These are phyloP conservation scores for Hycleus cichorii DNA, from an alignment of 1,140 invertebrate genomes.

Conservation along the genomic window DNA sequence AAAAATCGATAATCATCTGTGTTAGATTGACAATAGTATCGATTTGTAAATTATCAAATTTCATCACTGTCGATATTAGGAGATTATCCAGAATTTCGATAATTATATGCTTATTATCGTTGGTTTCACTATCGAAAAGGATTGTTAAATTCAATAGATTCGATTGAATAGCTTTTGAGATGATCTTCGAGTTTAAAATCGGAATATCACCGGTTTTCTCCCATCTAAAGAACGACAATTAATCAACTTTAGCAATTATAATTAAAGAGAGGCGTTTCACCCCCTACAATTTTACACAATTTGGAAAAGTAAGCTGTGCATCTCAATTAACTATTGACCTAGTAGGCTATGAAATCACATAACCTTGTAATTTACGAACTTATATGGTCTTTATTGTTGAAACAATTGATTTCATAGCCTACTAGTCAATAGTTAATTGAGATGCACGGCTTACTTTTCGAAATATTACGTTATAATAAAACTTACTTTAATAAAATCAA, in stretches of 20 bases:
- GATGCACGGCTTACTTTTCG: no score
- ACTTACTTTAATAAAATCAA: conserved; percentile 43
- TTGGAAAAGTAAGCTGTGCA: no score
- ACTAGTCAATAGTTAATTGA: no score
- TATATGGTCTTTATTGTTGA: no score
- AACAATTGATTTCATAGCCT: no score
- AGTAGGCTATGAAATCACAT: no score
- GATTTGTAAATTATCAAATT: conserved; percentile 38
- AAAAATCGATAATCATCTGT: conserved; percentile 63
- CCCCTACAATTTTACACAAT: no score
- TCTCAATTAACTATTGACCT: no score
- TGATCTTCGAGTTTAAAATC: conserved; percentile 41
- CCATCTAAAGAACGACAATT: conserved; percentile 39
- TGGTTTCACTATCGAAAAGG: conserved; percentile 36
- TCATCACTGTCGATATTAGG: conserved; percentile 35
- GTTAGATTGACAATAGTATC: conserved; percentile 55
- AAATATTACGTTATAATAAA: background rate
- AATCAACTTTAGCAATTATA: background rate
- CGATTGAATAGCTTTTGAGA: conserved; percentile 43
- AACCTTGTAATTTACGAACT: no score
- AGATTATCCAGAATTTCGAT: conserved; percentile 43
- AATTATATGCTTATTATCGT: conserved; percentile 43
- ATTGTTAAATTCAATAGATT: conserved; percentile 45
- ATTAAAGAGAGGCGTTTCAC: background rate
- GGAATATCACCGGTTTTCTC: conserved; percentile 43